Conservation (phyloP, 2,797 vertebrate species). For the Sylvia borin region DNA sequence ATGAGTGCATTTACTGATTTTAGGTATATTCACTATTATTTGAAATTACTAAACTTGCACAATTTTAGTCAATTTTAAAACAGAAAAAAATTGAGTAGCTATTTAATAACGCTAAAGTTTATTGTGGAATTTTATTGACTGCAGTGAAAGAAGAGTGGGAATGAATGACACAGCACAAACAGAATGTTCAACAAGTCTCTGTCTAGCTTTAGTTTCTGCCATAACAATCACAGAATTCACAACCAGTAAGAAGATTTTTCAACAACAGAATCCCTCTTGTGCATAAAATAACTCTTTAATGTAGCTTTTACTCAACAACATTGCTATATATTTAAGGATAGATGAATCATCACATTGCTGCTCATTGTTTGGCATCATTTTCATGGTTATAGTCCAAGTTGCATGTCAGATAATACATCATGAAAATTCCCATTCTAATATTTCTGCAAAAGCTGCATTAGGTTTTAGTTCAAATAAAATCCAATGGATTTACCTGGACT, state of each 20-base stretch:
- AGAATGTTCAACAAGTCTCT: constrained; percentile 38
- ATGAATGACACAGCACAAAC: background rate
- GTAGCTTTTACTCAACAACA: background rate
- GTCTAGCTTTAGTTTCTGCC: background rate
- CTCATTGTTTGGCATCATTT: background rate
- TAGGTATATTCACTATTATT: background rate
- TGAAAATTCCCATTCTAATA: constrained; percentile 6
- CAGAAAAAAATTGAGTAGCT: background rate
- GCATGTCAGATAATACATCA: background rate
- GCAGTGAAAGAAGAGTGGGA: background rate
- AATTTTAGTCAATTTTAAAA: background rate
- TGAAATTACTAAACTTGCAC: background rate
- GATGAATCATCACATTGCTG: constrained; percentile 18
- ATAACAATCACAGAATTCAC: constrained; percentile 23
- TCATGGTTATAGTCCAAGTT: constrained; percentile 3
- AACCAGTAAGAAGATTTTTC: constrained; percentile 30
- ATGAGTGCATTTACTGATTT: background rate
- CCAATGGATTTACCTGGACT: background rate
- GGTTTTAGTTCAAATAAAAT: background rate
- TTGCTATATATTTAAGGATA: constrained; percentile 10
- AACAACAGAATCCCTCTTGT: background rate
- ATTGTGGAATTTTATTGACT: background rate
- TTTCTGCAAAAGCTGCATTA: background rate
- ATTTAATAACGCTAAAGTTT: background rate
- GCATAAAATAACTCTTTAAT: constrained; percentile 4